A percentile compares a stretch with the other conserved stretches of the same genome.
These are phyloP conservation scores for Diuraphis noxia DNA, from an alignment of 1,140 invertebrate genomes.

Conservation along the genomic window DNA sequence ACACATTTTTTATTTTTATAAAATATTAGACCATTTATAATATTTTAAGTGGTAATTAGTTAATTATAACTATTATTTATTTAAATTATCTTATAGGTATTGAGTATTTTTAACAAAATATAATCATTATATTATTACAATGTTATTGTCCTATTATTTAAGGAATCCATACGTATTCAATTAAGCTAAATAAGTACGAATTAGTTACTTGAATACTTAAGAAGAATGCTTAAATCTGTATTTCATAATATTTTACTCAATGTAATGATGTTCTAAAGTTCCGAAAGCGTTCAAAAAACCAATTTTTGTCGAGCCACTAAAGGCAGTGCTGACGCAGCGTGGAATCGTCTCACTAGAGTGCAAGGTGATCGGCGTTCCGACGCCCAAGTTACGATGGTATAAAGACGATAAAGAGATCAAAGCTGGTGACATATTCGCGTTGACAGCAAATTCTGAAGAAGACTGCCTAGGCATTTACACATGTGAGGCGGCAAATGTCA, in stretches of 20 bases:
- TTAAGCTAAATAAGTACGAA: too few species aligned
- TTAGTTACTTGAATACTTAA: too few species aligned
- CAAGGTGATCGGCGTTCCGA: slow-evolving; percentile 85
- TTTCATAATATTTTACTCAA: background rate
- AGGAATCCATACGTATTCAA: too few species aligned
- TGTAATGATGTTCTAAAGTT: slow-evolving; percentile 63
- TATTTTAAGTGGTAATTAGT: too few species aligned
- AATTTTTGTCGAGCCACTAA: slow-evolving; percentile 80
- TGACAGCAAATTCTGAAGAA: slow-evolving; percentile 79
- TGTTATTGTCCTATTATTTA: too few species aligned
- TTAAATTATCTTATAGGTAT: background rate
- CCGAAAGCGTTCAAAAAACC: slow-evolving; percentile 85
- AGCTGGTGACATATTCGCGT: slow-evolving; percentile 82
- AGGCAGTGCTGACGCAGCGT: slow-evolving; percentile 77
- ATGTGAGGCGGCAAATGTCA: slow-evolving; percentile 83
- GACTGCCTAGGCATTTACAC: slow-evolving; percentile 83
- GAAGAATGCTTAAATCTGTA: background rate
- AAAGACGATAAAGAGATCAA: slow-evolving; percentile 84
- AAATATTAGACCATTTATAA: too few species aligned
- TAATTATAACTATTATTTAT: background rate
- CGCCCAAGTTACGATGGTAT: slow-evolving; percentile 78
- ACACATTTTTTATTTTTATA: background rate
- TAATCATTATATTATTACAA: too few species aligned
- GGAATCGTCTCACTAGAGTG: slow-evolving; percentile 88
- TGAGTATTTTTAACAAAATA: background rate